Base-by-base conservation (phyloP, 2,113 vertebrate genomes). In the Pyrgilauda ruficollis region DNA sequence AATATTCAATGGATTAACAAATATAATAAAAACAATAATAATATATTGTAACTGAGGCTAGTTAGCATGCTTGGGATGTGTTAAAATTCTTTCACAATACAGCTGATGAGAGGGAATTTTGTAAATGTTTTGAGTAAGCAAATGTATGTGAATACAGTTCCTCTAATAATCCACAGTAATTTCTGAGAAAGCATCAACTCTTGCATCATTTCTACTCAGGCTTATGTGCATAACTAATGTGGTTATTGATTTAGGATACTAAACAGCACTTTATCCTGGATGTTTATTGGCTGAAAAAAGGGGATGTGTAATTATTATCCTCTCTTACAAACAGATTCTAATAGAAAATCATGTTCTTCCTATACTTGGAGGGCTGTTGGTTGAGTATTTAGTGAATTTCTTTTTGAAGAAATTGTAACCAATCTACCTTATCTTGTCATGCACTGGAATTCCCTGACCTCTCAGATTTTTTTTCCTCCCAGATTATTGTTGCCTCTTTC, bases 121-220 rank as follows among this genome's bases (percentile, higher is more conserved):
- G 72, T 93, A 84, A 76, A 87, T 93, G 43, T 87, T 92, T 95
- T 92, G 47, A 61, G 56, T 93, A 91, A 66, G 61, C 72, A 94
- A 80, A 64, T 61, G 44, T 78, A 79, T 76, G 67, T 52, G 2
- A 27, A 75, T 78, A 55, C 30, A 62, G 66, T 96, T 97, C 89
- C 63, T 92, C 75, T 70, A 58, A 58, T 46, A 63, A 70, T 37
- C 31, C 24, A 30, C 11, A 56, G 16, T 63, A 37, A 70, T 53
- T 84, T 75, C 70, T 78, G 47, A 70, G n/a, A 59, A 79, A 61
- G 20, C 49, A 47, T 63, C 27, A 70, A 33, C 4, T 24, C 24
- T 78, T 87, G 24, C 13, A 47, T 87, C 3, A 13, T 53, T 92
- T 76, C 37, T 87, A 16, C 41, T 85, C 26, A 75, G 56, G 77